Evolutionary conservation across 2,888 invertebrate genomes (phyloP).

Genomic region (Yponomeuta evonymella): DNA sequence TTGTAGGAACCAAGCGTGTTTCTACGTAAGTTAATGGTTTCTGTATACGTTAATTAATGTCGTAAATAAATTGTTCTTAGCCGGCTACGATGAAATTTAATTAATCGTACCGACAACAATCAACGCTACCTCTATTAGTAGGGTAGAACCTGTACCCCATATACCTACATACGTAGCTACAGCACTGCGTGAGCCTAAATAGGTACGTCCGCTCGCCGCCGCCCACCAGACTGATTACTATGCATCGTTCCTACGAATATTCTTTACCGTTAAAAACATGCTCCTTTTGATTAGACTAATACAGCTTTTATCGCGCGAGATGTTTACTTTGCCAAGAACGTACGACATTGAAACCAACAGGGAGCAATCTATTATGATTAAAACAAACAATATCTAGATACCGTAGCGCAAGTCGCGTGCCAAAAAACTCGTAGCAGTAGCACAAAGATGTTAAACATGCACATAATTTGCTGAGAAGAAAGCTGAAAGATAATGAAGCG

Average conservation of each 20-base stretch:
- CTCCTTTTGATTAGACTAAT: slow-evolving; percentile 1
- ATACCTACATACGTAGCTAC: not conserved
- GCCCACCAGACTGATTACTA: slow-evolving; percentile 10
- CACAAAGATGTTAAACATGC: slow-evolving; percentile 5
- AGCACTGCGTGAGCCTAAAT: not conserved
- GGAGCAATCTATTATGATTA: not conserved
- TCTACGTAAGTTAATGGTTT: not conserved
- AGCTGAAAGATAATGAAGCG: slow-evolving; percentile 12
- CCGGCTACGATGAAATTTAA: not conserved
- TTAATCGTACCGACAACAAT: slow-evolving; percentile 2
- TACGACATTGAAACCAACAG: not conserved
- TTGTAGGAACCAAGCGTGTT: not conserved
- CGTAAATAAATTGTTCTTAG: not conserved
- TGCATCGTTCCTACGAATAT: slow-evolving; percentile 10
- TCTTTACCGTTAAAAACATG: slow-evolving; percentile 2
- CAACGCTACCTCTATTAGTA: slow-evolving; percentile 4
- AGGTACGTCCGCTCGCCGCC: not conserved
- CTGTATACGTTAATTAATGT: not conserved
- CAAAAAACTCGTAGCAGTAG: not conserved
- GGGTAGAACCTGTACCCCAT: not conserved
- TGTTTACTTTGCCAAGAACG: slow-evolving; percentile 1
- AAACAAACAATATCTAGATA: not conserved
- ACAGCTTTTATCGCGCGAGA: not conserved
- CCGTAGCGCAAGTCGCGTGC: not conserved
- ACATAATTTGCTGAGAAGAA: slow-evolving; percentile 2